These are phyloP conservation scores for Brachionus rubens DNA, from an alignment of 1,140 invertebrate genomes.

Conservation along the genomic window DNA sequence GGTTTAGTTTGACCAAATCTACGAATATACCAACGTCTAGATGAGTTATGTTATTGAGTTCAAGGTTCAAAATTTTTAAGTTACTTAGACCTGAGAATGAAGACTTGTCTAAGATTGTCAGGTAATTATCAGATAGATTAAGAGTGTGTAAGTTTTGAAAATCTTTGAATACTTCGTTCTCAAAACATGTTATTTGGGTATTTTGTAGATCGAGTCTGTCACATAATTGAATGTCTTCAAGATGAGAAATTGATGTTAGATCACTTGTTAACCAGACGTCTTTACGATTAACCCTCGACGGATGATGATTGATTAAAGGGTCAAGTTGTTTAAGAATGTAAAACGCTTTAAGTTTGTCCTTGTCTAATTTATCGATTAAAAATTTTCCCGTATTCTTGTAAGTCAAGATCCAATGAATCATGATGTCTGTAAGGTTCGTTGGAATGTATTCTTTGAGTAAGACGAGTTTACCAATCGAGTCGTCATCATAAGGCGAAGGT, in stretches of 20 bases:
- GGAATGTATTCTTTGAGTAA: constrained; percentile 1
- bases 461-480: background rate
- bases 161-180: background rate
- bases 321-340: constrained; percentile 1
- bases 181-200: background rate
- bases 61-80: background rate
- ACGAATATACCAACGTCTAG: background rate
- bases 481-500: background rate
- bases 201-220: background rate
- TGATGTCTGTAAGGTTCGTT: background rate
- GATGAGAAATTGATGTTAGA: background rate
- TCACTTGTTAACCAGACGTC: constrained; percentile 4
- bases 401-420: background rate
- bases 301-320: background rate
- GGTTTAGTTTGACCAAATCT: background rate
- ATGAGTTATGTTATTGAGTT: background rate
- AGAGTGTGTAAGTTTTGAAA: background rate
- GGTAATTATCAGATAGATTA: background rate
- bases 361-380: background rate
- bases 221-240: background rate
- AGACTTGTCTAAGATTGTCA: background rate
- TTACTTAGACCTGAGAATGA: background rate
- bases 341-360: background rate
- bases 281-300: background rate
- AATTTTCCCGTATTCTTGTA: constrained; percentile 9